A percentile compares a stretch with the other conserved stretches of the same genome.
Conservation (phyloP, 2,797 vertebrate genomes). For the Tragopan temminckii region DNA sequence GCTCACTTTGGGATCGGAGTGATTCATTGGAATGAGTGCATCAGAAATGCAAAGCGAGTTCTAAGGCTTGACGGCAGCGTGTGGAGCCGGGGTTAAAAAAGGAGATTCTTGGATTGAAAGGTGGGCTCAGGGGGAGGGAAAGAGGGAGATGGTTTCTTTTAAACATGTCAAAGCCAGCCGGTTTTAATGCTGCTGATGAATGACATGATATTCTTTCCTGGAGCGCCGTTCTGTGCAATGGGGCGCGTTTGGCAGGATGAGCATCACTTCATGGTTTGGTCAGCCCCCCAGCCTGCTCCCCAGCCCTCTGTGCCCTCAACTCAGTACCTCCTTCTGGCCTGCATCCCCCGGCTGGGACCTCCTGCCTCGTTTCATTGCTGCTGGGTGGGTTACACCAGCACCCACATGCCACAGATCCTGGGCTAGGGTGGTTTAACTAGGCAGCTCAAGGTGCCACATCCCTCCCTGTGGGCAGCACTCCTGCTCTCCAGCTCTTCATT, state of each 20-base stretch:
- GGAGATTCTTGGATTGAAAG: not conserved
- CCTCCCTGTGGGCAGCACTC: not conserved
- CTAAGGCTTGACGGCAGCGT: not conserved
- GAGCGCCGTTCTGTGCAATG: fast-evolving
- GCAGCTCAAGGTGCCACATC: not conserved
- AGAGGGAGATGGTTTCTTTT: not conserved
- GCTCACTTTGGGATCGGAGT: not conserved
- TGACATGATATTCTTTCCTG: not conserved
- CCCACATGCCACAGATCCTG: not conserved
- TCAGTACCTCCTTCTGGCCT: not conserved
- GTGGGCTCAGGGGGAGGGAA: not conserved
- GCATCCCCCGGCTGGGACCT: no score
- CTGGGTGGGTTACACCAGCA: not conserved
- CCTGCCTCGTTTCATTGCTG: not conserved
- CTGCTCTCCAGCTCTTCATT: not conserved
- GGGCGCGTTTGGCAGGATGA: not conserved
- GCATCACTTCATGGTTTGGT: not conserved
- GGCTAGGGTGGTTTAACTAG: not conserved
- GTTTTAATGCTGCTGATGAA: not conserved
- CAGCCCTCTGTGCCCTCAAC: not conserved
- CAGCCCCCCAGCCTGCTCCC: not conserved
- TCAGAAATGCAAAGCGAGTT: not conserved
- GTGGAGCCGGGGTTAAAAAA: not conserved
- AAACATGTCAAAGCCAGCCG: not conserved
- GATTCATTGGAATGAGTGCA: not conserved